Percentiles rank a stretch among this genome's conserved stretches.
These are phyloP conservation scores for Diarsia rubi DNA, from an alignment of 2,888 invertebrate species.

Conservation along the genomic window DNA sequence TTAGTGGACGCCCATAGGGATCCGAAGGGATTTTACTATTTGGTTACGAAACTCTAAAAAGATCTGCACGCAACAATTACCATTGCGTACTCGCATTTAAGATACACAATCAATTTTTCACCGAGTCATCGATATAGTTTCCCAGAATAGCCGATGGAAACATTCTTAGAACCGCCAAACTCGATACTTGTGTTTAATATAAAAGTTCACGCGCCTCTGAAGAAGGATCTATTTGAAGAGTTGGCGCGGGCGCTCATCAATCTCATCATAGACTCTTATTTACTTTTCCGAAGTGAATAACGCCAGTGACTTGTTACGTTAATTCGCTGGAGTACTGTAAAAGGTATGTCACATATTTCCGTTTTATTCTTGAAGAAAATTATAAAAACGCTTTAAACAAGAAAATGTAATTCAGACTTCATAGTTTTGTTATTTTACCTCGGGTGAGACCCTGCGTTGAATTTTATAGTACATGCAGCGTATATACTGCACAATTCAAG, in stretches of 20 bases:
- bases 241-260: not conserved
- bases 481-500: not conserved
- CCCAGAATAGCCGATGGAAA: slow-evolving; percentile 44
- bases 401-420: not conserved
- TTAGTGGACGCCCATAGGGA: not conserved
- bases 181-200: slow-evolving; percentile 28
- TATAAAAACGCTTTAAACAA: not conserved
- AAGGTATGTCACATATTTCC: slow-evolving; percentile 37
- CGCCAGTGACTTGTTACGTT: not conserved
- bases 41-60: not conserved
- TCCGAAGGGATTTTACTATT: not conserved
- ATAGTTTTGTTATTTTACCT: not conserved
- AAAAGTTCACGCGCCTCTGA: slow-evolving; percentile 20
- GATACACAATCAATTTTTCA: slow-evolving; percentile 26
- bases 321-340: not conserved
- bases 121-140: slow-evolving; percentile 31
- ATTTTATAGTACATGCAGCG: not conserved
- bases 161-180: slow-evolving; percentile 33
- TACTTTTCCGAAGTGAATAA: slow-evolving; percentile 14
- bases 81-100: slow-evolving; percentile 22
- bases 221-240: slow-evolving; percentile 21
- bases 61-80: slow-evolving; percentile 8
- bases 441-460: not conserved
- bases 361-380: not conserved
- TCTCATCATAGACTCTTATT: not conserved